Evolutionary conservation across 1,140 invertebrate genomes (phyloP).

Genomic region (Scaptomyza montana): DNA sequence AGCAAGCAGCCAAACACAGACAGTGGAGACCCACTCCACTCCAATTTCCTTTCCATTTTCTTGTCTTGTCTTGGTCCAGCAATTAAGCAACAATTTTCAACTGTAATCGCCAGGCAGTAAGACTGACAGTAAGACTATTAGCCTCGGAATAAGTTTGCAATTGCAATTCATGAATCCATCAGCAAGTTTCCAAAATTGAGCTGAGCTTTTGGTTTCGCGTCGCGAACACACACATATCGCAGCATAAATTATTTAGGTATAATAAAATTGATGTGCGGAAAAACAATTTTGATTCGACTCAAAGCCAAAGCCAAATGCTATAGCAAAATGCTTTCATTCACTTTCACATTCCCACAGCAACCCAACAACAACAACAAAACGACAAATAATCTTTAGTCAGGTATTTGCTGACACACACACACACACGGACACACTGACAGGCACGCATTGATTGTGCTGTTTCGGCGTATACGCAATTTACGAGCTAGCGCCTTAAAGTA

Average conservation of each 20-base stretch:
- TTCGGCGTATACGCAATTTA: conserved; percentile 36
- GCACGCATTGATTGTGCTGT: conserved; percentile 11
- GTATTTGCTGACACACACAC: conserved; percentile 36
- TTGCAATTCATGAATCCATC: conserved; percentile 63
- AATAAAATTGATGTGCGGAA: conserved; percentile 53
- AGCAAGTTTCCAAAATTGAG: conserved; percentile 54
- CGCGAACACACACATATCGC: background rate
- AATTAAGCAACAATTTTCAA: conserved; percentile 77
- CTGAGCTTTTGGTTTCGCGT: conserved; percentile 3
- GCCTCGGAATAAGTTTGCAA: background rate
- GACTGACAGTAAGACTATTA: conserved; percentile 13
- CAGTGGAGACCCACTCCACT: background rate
- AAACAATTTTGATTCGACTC: conserved; percentile 36
- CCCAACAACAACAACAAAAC: conserved; percentile 27
- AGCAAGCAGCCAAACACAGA: background rate
- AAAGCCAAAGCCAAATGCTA: conserved; percentile 11
- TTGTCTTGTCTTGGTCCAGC: conserved; percentile 17
- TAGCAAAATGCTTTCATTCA: conserved; percentile 9
- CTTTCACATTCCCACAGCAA: conserved; percentile 1
- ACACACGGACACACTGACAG: background rate
- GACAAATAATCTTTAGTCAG: conserved; percentile 52
- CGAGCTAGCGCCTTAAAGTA: conserved; percentile 45
- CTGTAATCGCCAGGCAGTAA: conserved; percentile 43
- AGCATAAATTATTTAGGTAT: conserved; percentile 52
- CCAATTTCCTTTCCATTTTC: background rate